Percentiles rank a stretch among this genome's conserved stretches.
These are phyloP conservation scores for Falco cherrug DNA, from an alignment of 2,797 vertebrate genomes.

Conservation along the genomic window DNA sequence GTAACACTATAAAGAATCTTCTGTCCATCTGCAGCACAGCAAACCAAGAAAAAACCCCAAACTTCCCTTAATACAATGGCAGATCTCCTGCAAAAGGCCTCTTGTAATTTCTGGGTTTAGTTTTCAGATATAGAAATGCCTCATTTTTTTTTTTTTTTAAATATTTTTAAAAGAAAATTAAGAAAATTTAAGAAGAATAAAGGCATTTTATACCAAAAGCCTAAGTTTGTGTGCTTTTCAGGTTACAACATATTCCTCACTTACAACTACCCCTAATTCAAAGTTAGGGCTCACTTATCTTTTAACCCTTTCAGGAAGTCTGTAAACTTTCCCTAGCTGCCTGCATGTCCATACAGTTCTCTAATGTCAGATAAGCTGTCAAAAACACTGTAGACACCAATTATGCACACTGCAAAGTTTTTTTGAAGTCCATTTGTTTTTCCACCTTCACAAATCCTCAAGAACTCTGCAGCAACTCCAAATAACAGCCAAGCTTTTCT, in stretches of 20 bases:
- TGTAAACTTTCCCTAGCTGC: not conserved
- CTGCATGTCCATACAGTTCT: not conserved
- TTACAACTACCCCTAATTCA: not conserved
- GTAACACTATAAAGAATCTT: not conserved
- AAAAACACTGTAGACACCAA: not conserved
- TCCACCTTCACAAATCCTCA: not conserved
- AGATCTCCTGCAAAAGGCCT: not conserved
- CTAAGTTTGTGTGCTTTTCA: not conserved
- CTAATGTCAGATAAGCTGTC: not conserved
- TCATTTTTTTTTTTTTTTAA: not conserved
- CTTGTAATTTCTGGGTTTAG: not conserved
- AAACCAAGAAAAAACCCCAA: not conserved
- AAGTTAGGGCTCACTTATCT: not conserved
- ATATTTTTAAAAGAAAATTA: too few species aligned
- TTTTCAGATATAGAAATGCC: not conserved
- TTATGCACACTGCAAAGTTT: accelerated
- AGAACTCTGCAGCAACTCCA: not conserved
- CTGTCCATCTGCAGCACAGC: not conserved
- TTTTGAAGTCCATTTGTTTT: not conserved
- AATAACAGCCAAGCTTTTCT: not conserved
- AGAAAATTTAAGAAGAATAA: not conserved
- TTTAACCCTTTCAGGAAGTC: not conserved
- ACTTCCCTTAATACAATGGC: not conserved
- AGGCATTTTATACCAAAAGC: not conserved
- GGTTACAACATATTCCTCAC: not conserved